Evolutionary conservation across 2,113 vertebrate species (phyloP).

Genomic region (Triplophysa tibetana): DNA sequence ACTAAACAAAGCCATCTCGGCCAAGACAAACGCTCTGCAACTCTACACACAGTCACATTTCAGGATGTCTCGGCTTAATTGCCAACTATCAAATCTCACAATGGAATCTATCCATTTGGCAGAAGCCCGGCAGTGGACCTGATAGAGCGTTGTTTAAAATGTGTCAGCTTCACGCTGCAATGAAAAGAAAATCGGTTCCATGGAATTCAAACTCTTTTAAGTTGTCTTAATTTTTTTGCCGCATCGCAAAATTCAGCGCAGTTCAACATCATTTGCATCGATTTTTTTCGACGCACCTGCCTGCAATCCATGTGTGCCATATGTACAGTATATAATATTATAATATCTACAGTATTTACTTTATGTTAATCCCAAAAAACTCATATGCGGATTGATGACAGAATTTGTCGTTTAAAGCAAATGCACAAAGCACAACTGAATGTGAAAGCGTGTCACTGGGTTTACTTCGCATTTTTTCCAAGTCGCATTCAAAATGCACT

Average conservation of each 20-base stretch:
- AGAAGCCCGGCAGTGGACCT: conserved; percentile 71
- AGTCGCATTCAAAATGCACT: too few relatives aligned
- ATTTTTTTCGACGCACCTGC: too few relatives aligned
- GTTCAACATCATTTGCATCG: neutral
- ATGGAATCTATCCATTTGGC: conserved; percentile 86
- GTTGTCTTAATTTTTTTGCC: conserved; percentile 7
- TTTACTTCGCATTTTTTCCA: too few relatives aligned
- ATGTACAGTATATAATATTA: too few relatives aligned
- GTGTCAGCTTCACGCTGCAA: conserved; percentile 31
- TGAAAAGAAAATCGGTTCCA: conserved; percentile 33
- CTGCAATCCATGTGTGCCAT: too few relatives aligned
- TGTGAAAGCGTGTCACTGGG: too few relatives aligned
- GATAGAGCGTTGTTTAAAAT: conserved; percentile 59
- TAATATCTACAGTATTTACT: too few relatives aligned
- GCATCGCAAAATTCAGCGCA: conserved; percentile 1
- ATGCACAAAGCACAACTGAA: too few relatives aligned
- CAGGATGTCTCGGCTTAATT: conserved; percentile 82
- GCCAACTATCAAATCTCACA: conserved; percentile 82
- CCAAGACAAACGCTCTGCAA: conserved; percentile 88
- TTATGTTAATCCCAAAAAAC: too few relatives aligned
- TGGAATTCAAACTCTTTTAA: conserved; percentile 12
- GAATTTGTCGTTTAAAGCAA: too few relatives aligned
- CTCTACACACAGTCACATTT: conserved; percentile 74
- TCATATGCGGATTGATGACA: too few relatives aligned
- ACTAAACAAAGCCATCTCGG: conserved; percentile 89